A percentile compares a stretch with the other conserved stretches of the same genome.
Evolutionary conservation across 2,797 vertebrate genomes (phyloP).

Genomic region (Microchirus variegatus): DNA sequence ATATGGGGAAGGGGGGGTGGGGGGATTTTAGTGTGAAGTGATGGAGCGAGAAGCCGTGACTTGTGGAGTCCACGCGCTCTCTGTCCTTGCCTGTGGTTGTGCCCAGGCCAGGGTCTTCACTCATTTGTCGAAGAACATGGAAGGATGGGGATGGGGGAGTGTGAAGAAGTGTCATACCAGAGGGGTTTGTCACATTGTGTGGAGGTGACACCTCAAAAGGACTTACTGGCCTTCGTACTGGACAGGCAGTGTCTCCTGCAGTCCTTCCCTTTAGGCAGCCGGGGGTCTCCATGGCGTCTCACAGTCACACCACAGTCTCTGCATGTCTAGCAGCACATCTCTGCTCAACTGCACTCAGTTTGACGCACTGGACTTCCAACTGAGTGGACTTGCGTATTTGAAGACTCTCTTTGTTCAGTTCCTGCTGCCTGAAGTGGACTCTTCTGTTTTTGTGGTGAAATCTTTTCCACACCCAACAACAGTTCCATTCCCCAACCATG

Average conservation of each 20-base stretch:
- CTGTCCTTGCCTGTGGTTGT: constrained; percentile 81
- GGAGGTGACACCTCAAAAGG: constrained; percentile 76
- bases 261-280: constrained; percentile 60
- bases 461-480: constrained; percentile 76
- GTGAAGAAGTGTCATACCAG: constrained; percentile 67
- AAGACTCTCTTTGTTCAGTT: constrained; percentile 72
- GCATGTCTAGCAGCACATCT: constrained; percentile 48
- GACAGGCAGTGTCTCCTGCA: constrained; percentile 59
- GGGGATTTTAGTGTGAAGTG: constrained; percentile 69
- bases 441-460: constrained; percentile 70
- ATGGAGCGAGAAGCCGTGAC: constrained; percentile 70
- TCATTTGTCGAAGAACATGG: constrained; percentile 63
- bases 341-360: constrained; percentile 44
- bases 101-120: constrained; percentile 66
- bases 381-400: constrained; percentile 50
- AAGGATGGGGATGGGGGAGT: constrained; percentile 58
- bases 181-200: constrained; percentile 79
- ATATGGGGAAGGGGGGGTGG: constrained; percentile 26
- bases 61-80: constrained; percentile 58
- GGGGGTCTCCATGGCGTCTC: constrained; percentile 63
- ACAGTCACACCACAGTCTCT: constrained; percentile 67
- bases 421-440: constrained; percentile 63
- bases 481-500: constrained; percentile 77
- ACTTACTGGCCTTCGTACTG: constrained; percentile 64
- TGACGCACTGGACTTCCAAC: constrained; percentile 47